Conservation (phyloP, 2,113 vertebrate species). For the Pluvialis apricaria region DNA sequence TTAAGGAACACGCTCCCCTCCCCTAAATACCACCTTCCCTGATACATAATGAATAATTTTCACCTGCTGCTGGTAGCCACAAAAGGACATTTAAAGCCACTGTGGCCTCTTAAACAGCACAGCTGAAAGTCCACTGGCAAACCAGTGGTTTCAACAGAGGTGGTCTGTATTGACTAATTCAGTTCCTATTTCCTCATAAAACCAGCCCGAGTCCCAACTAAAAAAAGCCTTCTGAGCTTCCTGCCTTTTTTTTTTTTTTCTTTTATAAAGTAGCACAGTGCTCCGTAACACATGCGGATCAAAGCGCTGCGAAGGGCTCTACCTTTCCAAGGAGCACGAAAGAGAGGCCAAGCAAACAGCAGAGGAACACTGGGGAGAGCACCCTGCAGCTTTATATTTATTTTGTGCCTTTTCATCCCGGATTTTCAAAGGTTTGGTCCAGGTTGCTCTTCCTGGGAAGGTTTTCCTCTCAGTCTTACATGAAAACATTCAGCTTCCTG, state of each 20-base stretch:
- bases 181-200: slow-evolving; percentile 44
- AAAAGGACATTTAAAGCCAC: neutral
- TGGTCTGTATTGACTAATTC: slow-evolving; percentile 19
- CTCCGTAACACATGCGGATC: slow-evolving; percentile 67
- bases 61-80: slow-evolving; percentile 17
- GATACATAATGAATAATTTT: neutral
- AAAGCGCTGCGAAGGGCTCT: slow-evolving; percentile 66
- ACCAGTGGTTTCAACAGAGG: neutral
- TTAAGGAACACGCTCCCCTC: neutral
- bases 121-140: neutral
- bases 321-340: slow-evolving; percentile 70
- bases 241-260: neutral
- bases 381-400: slow-evolving; percentile 81
- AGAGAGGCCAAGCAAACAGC: slow-evolving; percentile 64
- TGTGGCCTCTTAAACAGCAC: neutral
- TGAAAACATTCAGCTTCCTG: slow-evolving; percentile 86
- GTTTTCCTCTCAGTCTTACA: slow-evolving; percentile 81
- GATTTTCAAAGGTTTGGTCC: slow-evolving; percentile 78
- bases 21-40: neutral
- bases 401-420: slow-evolving; percentile 79
- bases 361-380: slow-evolving; percentile 54
- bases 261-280: neutral
- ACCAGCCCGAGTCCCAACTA: neutral
- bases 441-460: slow-evolving; percentile 85
- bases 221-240: slow-evolving; percentile 41